phyloP scores from a whole-genome alignment of 2,113 vertebrate genomes.

The Formicarius rufipectus region DNA sequence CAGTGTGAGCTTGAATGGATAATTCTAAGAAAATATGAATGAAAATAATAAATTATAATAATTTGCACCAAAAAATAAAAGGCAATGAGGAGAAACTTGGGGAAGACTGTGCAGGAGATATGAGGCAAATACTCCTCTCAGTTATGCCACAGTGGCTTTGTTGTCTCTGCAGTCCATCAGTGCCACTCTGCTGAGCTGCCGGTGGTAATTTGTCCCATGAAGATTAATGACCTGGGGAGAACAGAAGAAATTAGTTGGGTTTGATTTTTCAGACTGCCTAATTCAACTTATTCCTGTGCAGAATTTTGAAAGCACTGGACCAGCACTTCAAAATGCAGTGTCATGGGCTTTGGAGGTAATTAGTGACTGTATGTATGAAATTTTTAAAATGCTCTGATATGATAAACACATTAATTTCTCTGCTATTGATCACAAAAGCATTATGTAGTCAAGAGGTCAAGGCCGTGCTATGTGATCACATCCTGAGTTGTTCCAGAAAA shows the following conservation, averaged over 20 bases:
- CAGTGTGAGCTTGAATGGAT: neutral
- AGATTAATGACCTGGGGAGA: conserved; percentile 45
- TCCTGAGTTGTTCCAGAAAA: conserved; percentile 51
- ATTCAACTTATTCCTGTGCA: neutral
- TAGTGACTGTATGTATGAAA: conserved; percentile 2
- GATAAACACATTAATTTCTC: conserved; percentile 59
- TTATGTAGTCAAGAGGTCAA: conserved; percentile 46
- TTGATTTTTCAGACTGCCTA: conserved; percentile 36
- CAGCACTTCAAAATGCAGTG: neutral
- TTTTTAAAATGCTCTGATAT: conserved; percentile 1
- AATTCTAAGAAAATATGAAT: neutral
- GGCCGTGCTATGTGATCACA: conserved; percentile 20
- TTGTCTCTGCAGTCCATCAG: conserved; percentile 10
- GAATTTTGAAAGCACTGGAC: neutral
- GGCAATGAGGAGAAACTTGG: neutral
- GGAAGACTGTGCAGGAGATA: neutral
- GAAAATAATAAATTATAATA: neutral
- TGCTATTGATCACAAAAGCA: conserved; percentile 61
- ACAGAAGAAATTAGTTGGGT: conserved; percentile 15
- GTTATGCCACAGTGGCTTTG: neutral
- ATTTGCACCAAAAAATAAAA: neutral
- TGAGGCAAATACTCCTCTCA: neutral
- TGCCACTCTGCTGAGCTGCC: conserved; percentile 4
- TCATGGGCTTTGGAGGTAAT: conserved; percentile 9
- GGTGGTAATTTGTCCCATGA: conserved; percentile 31